Conservation (phyloP, 1,140 invertebrate species). For the Elysia chlorotica region DNA sequence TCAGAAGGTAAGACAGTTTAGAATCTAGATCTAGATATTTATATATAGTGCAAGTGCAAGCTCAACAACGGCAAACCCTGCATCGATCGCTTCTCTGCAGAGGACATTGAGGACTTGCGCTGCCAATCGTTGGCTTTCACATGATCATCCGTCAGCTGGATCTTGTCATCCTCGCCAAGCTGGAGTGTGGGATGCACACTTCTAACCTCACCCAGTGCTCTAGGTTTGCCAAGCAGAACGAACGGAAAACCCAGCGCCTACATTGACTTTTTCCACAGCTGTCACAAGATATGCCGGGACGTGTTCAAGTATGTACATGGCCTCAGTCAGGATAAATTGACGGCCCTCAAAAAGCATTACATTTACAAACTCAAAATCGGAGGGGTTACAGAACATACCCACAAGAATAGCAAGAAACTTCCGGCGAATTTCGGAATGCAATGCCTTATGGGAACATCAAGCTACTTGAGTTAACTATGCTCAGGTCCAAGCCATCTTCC, state of each 20-base stretch:
- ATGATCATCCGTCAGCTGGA: neutral
- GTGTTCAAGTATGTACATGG: neutral
- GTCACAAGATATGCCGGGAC: neutral
- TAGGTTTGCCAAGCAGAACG: neutral
- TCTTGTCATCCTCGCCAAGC: neutral
- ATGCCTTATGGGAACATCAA: neutral
- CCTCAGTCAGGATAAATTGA: neutral
- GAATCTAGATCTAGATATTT: no score
- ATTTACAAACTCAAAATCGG: neutral
- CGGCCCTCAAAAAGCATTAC: no score
- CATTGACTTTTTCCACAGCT: neutral
- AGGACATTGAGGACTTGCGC: neutral
- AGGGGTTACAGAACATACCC: neutral
- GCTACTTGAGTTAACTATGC: neutral
- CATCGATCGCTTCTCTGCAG: neutral
- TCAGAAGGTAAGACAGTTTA: no score
- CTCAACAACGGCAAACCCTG: neutral
- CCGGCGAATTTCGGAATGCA: neutral
- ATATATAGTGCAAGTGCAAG: neutral
- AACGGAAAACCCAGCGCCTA: neutral
- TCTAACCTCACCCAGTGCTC: neutral
- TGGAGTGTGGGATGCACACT: neutral
- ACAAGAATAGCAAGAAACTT: neutral
- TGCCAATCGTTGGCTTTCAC: neutral
- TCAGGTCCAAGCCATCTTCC: neutral